Evolutionary conservation across 2,888 invertebrate species (phyloP).

Genomic region (Drosophila atroscutellata): DNA sequence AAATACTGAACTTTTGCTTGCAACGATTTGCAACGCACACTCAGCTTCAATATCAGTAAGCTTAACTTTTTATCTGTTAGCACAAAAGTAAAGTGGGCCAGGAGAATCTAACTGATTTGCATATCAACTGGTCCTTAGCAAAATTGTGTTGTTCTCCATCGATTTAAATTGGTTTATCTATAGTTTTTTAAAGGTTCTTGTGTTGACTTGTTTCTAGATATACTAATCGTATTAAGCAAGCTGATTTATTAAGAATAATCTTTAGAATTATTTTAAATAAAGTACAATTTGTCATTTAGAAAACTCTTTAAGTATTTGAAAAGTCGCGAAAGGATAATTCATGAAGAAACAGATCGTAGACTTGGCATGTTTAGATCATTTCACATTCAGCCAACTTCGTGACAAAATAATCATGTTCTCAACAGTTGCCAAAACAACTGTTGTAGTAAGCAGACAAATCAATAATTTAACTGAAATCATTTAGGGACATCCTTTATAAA

Average conservation of each 20-base stretch:
- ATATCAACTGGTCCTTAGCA: not conserved
- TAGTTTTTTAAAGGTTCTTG: not conserved
- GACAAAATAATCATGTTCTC: not conserved
- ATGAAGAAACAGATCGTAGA: not conserved
- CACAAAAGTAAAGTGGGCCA: not conserved
- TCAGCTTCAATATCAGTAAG: not conserved
- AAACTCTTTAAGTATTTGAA: not conserved
- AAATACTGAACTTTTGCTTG: slow-evolving; percentile 5
- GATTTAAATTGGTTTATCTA: not conserved
- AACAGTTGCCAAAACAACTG: not conserved
- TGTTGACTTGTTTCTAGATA: not conserved
- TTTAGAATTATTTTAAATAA: not conserved
- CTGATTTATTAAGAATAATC: not conserved
- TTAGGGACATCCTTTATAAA: slow-evolving; percentile 18
- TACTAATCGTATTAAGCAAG: not conserved
- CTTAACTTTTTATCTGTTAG: slow-evolving; percentile 1
- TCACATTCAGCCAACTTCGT: not conserved
- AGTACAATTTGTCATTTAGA: not conserved
- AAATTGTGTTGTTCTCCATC: not conserved
- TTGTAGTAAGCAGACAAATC: slow-evolving; percentile 8
- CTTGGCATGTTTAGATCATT: not conserved
- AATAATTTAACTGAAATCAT: slow-evolving; percentile 22
- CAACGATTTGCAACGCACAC: slow-evolving; percentile 10
- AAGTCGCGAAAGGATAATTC: not conserved
- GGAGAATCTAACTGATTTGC: not conserved